Evolutionary conservation across 2,113 vertebrate genomes (phyloP).

Genomic region (Pipra filicauda): DNA sequence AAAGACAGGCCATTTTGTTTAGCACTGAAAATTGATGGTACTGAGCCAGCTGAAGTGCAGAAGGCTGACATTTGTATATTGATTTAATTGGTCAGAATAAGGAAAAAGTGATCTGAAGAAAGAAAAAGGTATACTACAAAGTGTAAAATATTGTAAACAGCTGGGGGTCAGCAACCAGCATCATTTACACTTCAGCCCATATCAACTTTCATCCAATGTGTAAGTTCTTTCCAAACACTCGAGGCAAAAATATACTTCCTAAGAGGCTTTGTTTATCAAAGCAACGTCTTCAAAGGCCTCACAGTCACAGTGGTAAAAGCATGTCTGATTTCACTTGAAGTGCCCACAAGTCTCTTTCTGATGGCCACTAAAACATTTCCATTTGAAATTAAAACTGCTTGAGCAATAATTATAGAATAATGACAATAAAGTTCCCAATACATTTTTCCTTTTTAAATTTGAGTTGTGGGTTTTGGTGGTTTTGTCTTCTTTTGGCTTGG

Average conservation of each 20-base stretch:
- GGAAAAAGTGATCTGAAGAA: background rate
- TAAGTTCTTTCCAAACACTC: background rate
- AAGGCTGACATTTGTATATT: background rate
- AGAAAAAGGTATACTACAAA: background rate
- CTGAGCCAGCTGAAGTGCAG: background rate
- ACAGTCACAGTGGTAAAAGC: background rate
- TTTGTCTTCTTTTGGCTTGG: background rate
- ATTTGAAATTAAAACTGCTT: background rate
- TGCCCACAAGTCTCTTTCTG: background rate
- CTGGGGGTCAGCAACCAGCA: background rate
- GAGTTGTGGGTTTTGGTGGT: background rate
- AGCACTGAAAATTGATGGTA: background rate
- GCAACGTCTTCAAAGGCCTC: background rate
- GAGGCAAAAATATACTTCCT: background rate
- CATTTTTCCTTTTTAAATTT: background rate
- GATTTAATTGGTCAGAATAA: background rate
- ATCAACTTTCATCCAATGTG: background rate
- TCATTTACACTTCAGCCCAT: background rate
- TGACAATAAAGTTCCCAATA: background rate
- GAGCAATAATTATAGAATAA: background rate
- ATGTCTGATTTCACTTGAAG: background rate
- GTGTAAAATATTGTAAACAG: background rate
- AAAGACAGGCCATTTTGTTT: background rate
- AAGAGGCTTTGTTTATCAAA: background rate
- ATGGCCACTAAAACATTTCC: background rate